Evolutionary conservation across 92 coral and sea anemone species (phyloP), one percentile per base, ranked within the genome.

Genomic region (Montipora capitata): DNA sequence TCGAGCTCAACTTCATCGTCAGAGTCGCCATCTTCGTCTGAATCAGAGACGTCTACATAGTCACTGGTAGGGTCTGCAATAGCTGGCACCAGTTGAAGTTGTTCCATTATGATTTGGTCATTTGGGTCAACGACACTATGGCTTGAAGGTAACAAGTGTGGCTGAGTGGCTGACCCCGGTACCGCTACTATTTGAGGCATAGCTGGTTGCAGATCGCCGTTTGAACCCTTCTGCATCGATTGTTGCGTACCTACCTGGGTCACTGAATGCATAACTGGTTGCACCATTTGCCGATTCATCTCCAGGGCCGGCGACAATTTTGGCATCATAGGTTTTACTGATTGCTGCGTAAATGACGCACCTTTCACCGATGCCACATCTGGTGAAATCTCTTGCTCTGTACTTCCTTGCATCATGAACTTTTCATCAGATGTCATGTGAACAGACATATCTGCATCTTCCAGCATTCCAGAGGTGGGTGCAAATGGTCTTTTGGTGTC

Each of bases 1-100:
- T 72, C 77, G 56, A 72, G 77, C 61, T 72, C 77, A 45, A n/a
- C 51, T 49, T 73, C 77, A 3, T 73, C 77, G 9, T 73, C 77
- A 2, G 77, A 73, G 17, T 73, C 77, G n/a, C 40, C 17, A 40
- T 12, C 44, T 40, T 70, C 43, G 75, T 70, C n/a, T 11, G 61
- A 73, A 10, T 73, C 77, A 9, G 77, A 73, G 2, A 3, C 39
- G 7, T 73, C 77, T 15, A 51, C 74, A 5, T 12, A 69, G 39
- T 12, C 45, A 73, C 41, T 39, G 17, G 76, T 0, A 15, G 35
- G 20, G 8, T 56, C n/a, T 10, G 40, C 35, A 27, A 27, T 7
- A 7, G 57, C 4, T 7, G 76, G 76, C 18, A 18, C 77, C 10
- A 73, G 41, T 45, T 45, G 77, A 2, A 73, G 77, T 17, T 73